phyloP scores from a whole-genome alignment of 2,113 vertebrate genomes.

The Megaceryle maxima region DNA sequence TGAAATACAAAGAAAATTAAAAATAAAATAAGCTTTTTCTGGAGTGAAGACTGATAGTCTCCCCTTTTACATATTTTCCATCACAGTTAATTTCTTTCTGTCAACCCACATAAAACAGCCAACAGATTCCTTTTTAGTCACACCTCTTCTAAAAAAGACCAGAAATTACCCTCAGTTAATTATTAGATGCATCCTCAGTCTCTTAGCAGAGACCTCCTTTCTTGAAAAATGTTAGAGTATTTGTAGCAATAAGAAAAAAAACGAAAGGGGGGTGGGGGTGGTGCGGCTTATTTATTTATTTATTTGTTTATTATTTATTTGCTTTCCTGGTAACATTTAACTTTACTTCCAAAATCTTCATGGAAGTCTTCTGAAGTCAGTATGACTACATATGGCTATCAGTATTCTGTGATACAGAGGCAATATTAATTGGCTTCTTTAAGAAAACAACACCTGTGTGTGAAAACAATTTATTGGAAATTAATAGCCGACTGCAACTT shows the following conservation, averaged over 20 bases:
- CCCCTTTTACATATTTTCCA: neutral
- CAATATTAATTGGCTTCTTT: neutral
- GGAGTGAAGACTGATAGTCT: neutral
- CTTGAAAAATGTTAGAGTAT: neutral
- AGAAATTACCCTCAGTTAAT: neutral
- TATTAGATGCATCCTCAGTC: neutral
- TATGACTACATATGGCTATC: neutral
- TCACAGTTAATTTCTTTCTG: neutral
- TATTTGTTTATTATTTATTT: neutral
- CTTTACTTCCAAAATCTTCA: neutral
- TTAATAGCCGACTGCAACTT: neutral
- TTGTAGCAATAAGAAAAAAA: neutral
- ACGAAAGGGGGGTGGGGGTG: no score
- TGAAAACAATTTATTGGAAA: neutral
- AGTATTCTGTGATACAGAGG: neutral
- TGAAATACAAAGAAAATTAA: neutral
- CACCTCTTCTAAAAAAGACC: neutral
- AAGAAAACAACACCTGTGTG: neutral
- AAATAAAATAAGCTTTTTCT: neutral
- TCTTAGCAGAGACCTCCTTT: neutral
- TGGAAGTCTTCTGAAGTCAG: neutral
- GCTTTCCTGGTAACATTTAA: neutral
- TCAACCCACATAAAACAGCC: neutral
- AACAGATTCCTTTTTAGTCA: neutral
- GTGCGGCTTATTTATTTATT: neutral